A percentile compares a stretch with the other conserved stretches of the same genome.
Evolutionary conservation across 2,888 invertebrate species (phyloP).

Genomic region (Alloplasta piceator): DNA sequence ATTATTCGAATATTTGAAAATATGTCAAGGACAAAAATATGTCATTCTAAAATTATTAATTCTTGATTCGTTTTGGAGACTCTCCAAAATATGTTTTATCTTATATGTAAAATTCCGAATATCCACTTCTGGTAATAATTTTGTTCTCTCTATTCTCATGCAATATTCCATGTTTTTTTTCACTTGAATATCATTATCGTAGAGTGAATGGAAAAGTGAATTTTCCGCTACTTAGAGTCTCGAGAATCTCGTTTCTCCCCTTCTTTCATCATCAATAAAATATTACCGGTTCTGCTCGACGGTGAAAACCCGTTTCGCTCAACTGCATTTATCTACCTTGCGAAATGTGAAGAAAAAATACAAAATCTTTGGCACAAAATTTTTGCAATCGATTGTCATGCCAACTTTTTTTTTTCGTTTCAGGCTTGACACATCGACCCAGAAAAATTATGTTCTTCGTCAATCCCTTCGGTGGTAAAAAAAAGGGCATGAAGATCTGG

Average conservation of each 20-base stretch:
- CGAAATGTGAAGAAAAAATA: slow-evolving; percentile 12
- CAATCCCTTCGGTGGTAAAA: slow-evolving; percentile 93
- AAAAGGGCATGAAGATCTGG: slow-evolving; percentile 89
- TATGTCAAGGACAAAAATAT: slow-evolving; percentile 18
- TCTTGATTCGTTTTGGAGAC: slow-evolving; percentile 1
- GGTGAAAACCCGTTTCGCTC: slow-evolving; percentile 31
- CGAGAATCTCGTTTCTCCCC: neutral
- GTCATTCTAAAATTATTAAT: neutral
- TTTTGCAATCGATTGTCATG: slow-evolving; percentile 7
- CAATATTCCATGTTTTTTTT: neutral
- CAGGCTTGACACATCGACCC: slow-evolving; percentile 86
- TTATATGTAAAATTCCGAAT: neutral
- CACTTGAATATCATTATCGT: neutral
- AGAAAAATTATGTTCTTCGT: slow-evolving; percentile 90
- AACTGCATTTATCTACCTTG: neutral
- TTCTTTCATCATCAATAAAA: neutral
- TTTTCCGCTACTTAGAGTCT: neutral
- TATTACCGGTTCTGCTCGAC: slow-evolving; percentile 23
- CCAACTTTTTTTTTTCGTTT: slow-evolving; percentile 6
- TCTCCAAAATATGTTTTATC: slow-evolving; percentile 12
- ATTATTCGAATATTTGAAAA: neutral
- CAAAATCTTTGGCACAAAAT: neutral
- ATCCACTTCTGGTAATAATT: neutral
- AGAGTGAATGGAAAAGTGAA: no score
- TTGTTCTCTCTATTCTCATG: neutral